Evolutionary conservation across 2,797 vertebrate species (phyloP).

Genomic region (Hypotaenidia philippensis): DNA sequence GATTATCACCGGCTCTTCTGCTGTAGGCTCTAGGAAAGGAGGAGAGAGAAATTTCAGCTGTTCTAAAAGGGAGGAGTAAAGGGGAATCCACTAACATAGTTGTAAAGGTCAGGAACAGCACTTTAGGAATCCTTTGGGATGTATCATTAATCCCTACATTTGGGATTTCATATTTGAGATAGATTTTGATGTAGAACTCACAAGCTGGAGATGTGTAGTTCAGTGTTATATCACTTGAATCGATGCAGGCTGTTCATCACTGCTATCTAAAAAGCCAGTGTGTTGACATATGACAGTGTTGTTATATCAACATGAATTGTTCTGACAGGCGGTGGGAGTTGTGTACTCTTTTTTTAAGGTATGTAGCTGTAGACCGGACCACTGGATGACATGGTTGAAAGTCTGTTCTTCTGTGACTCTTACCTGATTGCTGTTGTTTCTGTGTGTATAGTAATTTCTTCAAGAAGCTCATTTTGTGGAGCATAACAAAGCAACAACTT

Average conservation of each 20-base stretch:
- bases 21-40: not conserved
- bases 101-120: constrained; percentile 14
- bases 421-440: not conserved
- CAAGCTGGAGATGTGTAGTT: not conserved
- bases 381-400: not conserved
- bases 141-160: not conserved
- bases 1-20: constrained; percentile 29
- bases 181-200: constrained; percentile 13
- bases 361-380: not conserved
- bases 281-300: not conserved
- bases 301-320: not conserved
- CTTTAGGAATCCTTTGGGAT: not conserved
- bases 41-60: not conserved
- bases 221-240: not conserved
- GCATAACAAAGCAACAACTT: not conserved
- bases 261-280: not conserved
- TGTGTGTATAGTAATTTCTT: not conserved
- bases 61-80: not conserved
- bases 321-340: not conserved
- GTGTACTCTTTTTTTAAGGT: not conserved
- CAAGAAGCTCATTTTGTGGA: not conserved
- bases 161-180: constrained; percentile 7
- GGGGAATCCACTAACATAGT: not conserved
- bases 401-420: not conserved
- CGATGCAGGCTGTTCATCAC: not conserved